Percentiles rank a stretch among this genome's conserved stretches.
phyloP scores from a whole-genome alignment of 2,888 invertebrate species.

The Dynastes grantii region DNA sequence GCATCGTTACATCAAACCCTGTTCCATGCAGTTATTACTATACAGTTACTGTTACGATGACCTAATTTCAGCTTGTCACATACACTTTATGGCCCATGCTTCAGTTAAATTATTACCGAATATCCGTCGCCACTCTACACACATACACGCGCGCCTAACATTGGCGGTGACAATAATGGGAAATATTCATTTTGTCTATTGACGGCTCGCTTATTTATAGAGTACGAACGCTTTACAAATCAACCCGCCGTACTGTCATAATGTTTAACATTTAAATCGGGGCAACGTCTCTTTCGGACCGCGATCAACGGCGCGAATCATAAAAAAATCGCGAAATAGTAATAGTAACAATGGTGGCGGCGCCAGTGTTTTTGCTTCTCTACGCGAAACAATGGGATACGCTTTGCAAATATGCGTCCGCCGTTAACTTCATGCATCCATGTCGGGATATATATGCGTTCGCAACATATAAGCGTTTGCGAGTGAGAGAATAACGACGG shows the following conservation, averaged over 20 bases:
- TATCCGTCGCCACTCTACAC: not conserved
- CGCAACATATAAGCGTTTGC: not conserved
- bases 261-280: constrained; percentile 15
- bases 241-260: not conserved
- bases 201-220: constrained; percentile 44
- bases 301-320: not conserved
- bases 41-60: constrained; percentile 29
- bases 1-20: too few species aligned
- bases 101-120: constrained; percentile 48
- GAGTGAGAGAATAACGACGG: not conserved
- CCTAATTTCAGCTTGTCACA: constrained; percentile 53
- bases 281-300: not conserved
- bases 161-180: constrained; percentile 32
- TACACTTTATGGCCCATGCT: constrained; percentile 51
- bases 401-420: constrained; percentile 1
- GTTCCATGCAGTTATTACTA: too few species aligned
- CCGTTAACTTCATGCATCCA: not conserved
- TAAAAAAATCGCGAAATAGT: constrained; percentile 10
- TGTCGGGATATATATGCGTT: not conserved
- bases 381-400: constrained; percentile 20
- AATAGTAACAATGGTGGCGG: constrained; percentile 3
- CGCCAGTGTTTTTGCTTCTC: constrained; percentile 13
- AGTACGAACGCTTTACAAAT: constrained; percentile 9
- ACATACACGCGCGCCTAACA: not conserved
- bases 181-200: constrained; percentile 41